Base-by-base conservation (phyloP, 2,888 invertebrate species). In the Germaria angustata region DNA sequence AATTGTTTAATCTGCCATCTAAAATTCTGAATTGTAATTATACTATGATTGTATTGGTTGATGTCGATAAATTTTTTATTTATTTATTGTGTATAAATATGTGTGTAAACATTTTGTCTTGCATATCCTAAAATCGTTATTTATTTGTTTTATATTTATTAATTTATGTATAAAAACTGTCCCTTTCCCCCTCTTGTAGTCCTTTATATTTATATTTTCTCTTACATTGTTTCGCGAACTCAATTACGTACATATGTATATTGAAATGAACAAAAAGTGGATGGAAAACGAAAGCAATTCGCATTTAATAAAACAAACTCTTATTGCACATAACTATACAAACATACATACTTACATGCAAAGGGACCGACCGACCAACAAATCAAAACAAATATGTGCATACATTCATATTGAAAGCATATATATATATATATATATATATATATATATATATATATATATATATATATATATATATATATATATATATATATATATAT, bases 221-320 rank as follows among this genome's bases (percentile, higher is more conserved):
- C n/a, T n/a, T n/a, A n/a, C n/a, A n/a, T 76, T 65, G 28, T 75
- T 75, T 44, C 13, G 8, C 49, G 28, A 69, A 36, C 51, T 63
- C n/a, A 46, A 61, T 72, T 82, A 65, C 51, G 59, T 77, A 46
- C 59, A n/a, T n/a, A n/a, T n/a, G n/a, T n/a, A n/a, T n/a, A 79
- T 65, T 65, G 32, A 55, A 55, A 55, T 75, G 65, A 81, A 49
- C 53, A 75, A 49, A 79, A 71, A 79, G 7, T 1, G 13, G 51
- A 39, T 39, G 15, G 24, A 24, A 32, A 41, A 34, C 11, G n/a
- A 51, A 57, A 71, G 36, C 63, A 72, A 77, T 44, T 53, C 53
- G 77, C 69, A 78, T 78, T 78, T 78, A 77, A 61, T 41, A 68
- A 59, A 41, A 61, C 17, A 59, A 68, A 61, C 36, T 53, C 24